Base-by-base conservation (phyloP, 2,797 vertebrate genomes). In the Dipus sagitta region DNA sequence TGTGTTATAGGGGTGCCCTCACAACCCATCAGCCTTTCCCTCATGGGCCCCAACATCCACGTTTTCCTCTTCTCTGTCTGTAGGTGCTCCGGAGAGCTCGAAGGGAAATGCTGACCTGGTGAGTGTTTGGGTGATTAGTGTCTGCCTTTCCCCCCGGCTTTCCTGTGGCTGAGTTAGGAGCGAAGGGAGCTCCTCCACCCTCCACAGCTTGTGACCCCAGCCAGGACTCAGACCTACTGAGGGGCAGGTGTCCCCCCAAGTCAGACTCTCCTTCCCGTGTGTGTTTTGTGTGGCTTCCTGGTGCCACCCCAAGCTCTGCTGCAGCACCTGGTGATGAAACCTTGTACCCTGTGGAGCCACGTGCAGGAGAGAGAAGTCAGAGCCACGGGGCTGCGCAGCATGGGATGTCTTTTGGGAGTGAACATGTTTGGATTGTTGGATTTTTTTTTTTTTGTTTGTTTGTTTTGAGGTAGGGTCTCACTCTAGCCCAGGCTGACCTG, bases 71-170 rank as follows among this genome's bases (percentile, higher is more conserved):
- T 26, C 23, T 96, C 20, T 87, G 9, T 94, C 70, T 54, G 24
- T 65, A 80, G 96, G 42, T 94, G 52, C 86, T 92, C 81, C 28
- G 96, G 97, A 92, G 60, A 88, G 1, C 47, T 4, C 0, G 14
- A 78, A 72, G 92, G 82, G 84, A 86, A 96, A 76, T 7, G 1
- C 0, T 0, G 78, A 97, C 17, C 91, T 95, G 98, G 98, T 98
- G 52, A 95, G 98, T 96, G 26, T 75, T 38, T 4, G 0, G n/a
- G 68, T 28, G 54, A 13, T 30, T 34, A 28, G 52, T 58, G 52
- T 84, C 58, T 11, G 32, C 82, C 17, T 85, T 10, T 13, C 28
- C 28, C 54, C 79, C 21, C 23, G 82, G 82, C 72, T 76, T 72
- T 65, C 34, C 80, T 80, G 58, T 47, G 75, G 72, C 81, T n/a